Base-by-base conservation (phyloP, 2,888 invertebrate species). In the Aleiodes alternator region DNA sequence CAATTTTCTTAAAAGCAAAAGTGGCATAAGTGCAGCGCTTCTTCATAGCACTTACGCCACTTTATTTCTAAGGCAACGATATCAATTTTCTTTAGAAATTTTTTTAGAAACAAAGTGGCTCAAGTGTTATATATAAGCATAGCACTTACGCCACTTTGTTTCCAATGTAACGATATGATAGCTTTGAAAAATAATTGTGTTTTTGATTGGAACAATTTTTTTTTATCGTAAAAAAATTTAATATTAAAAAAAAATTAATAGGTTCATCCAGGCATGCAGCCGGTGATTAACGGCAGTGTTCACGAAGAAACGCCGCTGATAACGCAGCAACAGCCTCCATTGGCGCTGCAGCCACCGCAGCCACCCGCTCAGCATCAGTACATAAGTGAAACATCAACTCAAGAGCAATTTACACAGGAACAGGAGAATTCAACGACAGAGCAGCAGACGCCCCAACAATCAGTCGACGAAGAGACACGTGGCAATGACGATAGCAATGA, bases 211-310 rank as follows among this genome's bases (percentile, higher is more conserved):
- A 53, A n/a, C 1, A 56, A 29, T 31, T 61, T 70, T 76, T 8
- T 53, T 75, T 64, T 23, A 23, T 23, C 34, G 2, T 6, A 34
- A 34, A 31, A 31, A 31, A 31, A 5, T n/a, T n/a, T n/a, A 31
- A 31, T 31, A 31, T 31, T 31, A 5, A 31, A 34, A 34, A 56
- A 57, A 29, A 12, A 59, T 29, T n/a, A 29, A 31, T 43, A 88
- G 88, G 86, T 87, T 53, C 87, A 88, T 77, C 84, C 87, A 23
- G 85, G 87, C 23, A 86, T 89, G 78, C 86, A 84, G 56, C 85
- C 87, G 72, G 88, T 89, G 7, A 81, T 89, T 43, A 89, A 89
- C 68, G 90, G 90, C 76, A 86, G 87, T 3, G 88, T 90, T 71
- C 90, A 90, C 72, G 89, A 89, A 72, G 89, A 90, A 51, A 82